Conservation (phyloP, 1,140 invertebrate species). For the Bombus cullumanus region DNA sequence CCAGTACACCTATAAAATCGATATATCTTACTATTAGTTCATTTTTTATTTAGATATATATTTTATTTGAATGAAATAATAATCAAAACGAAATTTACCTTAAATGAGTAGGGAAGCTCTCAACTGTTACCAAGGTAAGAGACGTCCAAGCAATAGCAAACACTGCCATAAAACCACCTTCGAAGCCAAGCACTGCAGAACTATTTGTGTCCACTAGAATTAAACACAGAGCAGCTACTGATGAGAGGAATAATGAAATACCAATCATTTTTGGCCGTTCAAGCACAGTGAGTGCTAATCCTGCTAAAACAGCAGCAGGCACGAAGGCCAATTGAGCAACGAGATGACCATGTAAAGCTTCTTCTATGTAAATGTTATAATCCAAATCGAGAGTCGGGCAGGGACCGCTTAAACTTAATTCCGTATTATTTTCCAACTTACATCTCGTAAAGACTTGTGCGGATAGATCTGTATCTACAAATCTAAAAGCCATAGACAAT, state of each 20-base stretch:
- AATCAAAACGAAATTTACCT: slow-evolving; percentile 61
- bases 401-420: slow-evolving; percentile 74
- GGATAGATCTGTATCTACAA: slow-evolving; percentile 83
- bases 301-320: slow-evolving; percentile 74
- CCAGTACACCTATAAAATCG: slow-evolving; percentile 73
- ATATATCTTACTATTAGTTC: not conserved
- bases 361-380: slow-evolving; percentile 80
- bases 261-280: slow-evolving; percentile 78
- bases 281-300: slow-evolving; percentile 72
- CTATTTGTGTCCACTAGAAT: slow-evolving; percentile 72
- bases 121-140: slow-evolving; percentile 74
- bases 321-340: slow-evolving; percentile 77
- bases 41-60: not conserved
- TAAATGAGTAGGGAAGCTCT: slow-evolving; percentile 78
- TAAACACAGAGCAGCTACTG: slow-evolving; percentile 72
- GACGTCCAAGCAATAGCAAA: slow-evolving; percentile 77
- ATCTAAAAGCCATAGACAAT: slow-evolving; percentile 73
- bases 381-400: slow-evolving; percentile 79
- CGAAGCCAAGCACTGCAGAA: slow-evolving; percentile 74
- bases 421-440: slow-evolving; percentile 81
- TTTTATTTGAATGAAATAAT: not conserved
- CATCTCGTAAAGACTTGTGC: slow-evolving; percentile 81
- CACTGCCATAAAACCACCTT: slow-evolving; percentile 76
- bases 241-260: slow-evolving; percentile 76
- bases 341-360: slow-evolving; percentile 76